phyloP scores from a whole-genome alignment of 1,140 invertebrate genomes.

The Drosophila trapezifrons region DNA sequence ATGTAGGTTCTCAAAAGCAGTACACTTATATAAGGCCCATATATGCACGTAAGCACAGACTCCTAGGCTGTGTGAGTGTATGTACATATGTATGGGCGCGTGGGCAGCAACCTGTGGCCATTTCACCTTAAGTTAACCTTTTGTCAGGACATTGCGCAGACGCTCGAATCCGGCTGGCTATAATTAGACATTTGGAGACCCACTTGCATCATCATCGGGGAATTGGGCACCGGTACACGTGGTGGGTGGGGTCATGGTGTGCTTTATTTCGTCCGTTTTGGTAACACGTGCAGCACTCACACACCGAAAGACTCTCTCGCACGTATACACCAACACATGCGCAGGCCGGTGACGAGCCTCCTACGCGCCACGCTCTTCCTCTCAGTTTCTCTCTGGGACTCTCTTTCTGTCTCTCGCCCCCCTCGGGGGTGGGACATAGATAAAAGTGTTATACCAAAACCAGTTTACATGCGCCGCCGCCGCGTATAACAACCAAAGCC shows the following conservation, averaged over 20 bases:
- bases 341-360: slow-evolving; percentile 63
- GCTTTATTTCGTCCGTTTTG: slow-evolving; percentile 11
- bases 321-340: slow-evolving; percentile 13
- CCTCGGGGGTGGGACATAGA: slow-evolving; percentile 8
- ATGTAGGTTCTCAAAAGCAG: not conserved
- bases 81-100: not conserved
- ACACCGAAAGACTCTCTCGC: slow-evolving; percentile 5
- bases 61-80: not conserved
- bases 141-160: slow-evolving; percentile 29
- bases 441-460: slow-evolving; percentile 53
- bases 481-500: slow-evolving; percentile 54
- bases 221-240: slow-evolving; percentile 26
- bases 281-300: slow-evolving; percentile 31
- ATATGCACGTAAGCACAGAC: not conserved
- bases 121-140: slow-evolving; percentile 48
- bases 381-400: not conserved
- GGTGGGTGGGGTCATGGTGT: slow-evolving; percentile 36
- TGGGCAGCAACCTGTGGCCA: slow-evolving; percentile 44
- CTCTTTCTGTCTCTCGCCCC: not conserved
- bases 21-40: slow-evolving; percentile 3
- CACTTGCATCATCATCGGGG: slow-evolving; percentile 40
- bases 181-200: slow-evolving; percentile 32
- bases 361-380: slow-evolving; percentile 25
- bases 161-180: slow-evolving; percentile 16
- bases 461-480: slow-evolving; percentile 62